phyloP scores from a whole-genome alignment of 2,113 vertebrate species.

The Cebidichthys violaceus region DNA sequence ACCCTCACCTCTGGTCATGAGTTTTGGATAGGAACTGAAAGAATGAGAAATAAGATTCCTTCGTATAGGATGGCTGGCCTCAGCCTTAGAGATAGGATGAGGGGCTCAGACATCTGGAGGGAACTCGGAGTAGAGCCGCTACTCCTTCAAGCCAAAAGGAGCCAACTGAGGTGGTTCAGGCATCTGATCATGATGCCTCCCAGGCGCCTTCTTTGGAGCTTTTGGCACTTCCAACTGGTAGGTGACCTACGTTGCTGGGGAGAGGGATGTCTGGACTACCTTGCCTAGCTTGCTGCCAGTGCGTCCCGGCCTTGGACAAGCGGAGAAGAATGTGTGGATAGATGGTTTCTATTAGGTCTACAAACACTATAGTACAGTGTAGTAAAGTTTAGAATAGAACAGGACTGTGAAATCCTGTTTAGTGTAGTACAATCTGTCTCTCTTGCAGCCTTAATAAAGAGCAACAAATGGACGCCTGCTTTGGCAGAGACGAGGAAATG shows the following conservation, averaged over 20 bases:
- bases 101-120: background rate
- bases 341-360: no score
- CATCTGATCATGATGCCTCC: background rate
- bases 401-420: no score
- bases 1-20: background rate
- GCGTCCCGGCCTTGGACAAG: background rate
- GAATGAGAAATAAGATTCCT: background rate
- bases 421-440: background rate
- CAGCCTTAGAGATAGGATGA: background rate
- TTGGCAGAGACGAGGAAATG: slow-evolving; percentile 27
- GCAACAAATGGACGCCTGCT: slow-evolving; percentile 19
- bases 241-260: background rate
- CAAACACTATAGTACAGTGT: background rate
- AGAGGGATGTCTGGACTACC: no score
- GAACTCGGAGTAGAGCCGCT: no score
- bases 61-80: background rate
- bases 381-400: background rate
- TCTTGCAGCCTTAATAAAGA: slow-evolving; percentile 25
- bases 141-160: no score
- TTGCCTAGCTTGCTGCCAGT: no score
- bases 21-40: background rate
- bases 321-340: background rate
- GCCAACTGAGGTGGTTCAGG: background rate
- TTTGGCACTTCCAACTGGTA: background rate
- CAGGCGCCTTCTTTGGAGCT: background rate